These are phyloP conservation scores for Galleria mellonella DNA, from an alignment of 1,140 invertebrate genomes.

Conservation along the genomic window DNA sequence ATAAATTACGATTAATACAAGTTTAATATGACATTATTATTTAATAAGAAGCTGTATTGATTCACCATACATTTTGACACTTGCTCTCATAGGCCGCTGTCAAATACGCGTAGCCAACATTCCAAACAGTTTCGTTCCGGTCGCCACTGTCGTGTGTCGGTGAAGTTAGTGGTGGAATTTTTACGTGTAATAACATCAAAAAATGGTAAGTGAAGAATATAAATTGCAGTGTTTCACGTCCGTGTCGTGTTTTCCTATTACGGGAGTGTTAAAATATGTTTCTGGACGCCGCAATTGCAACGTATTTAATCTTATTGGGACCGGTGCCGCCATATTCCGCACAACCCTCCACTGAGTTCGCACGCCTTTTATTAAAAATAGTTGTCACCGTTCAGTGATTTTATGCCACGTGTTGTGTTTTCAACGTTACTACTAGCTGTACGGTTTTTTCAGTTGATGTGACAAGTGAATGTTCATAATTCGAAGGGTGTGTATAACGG, in stretches of 20 bases:
- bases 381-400: constrained; percentile 69
- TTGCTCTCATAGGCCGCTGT: constrained; percentile 62
- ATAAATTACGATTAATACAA: too few species aligned
- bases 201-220: constrained; percentile 70
- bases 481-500: constrained; percentile 22
- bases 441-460: constrained; percentile 6
- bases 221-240: constrained; percentile 46
- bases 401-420: constrained; percentile 69
- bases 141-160: constrained; percentile 68
- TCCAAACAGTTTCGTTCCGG: constrained; percentile 69
- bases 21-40: background rate
- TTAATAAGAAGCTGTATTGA: constrained; percentile 41
- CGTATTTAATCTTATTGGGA: constrained; percentile 25
- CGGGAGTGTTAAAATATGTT: constrained; percentile 17
- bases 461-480: constrained; percentile 12
- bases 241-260: constrained; percentile 35
- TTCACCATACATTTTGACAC: constrained; percentile 55
- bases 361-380: constrained; percentile 65
- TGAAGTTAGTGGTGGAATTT: constrained; percentile 69
- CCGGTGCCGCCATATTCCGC: constrained; percentile 71
- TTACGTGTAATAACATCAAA: constrained; percentile 70
- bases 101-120: constrained; percentile 62
- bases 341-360: constrained; percentile 55
- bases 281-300: constrained; percentile 35
- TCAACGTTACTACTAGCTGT: constrained; percentile 10